Percentiles rank a stretch among this genome's conserved stretches.
phyloP scores from a whole-genome alignment of 2,888 invertebrate genomes.

The Latheticus oryzae region DNA sequence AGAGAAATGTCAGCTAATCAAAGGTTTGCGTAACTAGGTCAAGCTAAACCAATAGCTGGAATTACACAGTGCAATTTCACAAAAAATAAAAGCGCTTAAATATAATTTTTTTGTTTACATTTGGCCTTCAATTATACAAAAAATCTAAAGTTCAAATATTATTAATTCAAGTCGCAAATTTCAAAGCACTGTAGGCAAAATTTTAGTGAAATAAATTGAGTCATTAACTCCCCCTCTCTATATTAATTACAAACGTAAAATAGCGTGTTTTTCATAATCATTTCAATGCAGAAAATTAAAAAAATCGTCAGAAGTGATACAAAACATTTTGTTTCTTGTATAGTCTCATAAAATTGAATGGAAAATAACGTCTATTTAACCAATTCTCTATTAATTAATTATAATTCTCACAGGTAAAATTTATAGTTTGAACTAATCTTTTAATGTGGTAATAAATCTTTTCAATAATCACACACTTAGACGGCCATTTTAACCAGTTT shows the following conservation, averaged over 20 bases:
- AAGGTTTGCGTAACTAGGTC: constrained; percentile 3
- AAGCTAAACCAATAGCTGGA: no score
- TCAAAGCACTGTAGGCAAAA: no score
- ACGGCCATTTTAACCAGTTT: constrained; percentile 33
- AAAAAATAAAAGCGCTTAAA: no score
- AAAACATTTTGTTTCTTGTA: no score
- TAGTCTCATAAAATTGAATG: no score
- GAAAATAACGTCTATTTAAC: no score
- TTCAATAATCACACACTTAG: constrained; percentile 39
- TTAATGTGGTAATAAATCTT: constrained; percentile 41
- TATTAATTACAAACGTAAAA: constrained; percentile 20
- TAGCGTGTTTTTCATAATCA: constrained; percentile 8
- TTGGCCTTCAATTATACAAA: no score
- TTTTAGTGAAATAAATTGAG: constrained; percentile 8
- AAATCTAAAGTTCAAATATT: no score
- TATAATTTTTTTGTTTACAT: no score
- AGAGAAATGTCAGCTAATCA: constrained; percentile 20
- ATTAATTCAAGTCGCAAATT: no score
- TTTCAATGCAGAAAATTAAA: constrained; percentile 5
- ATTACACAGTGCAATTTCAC: no score
- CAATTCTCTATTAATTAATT: constrained; percentile 27
- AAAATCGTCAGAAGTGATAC: no score
- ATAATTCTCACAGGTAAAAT: constrained; percentile 38
- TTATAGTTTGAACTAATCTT: constrained; percentile 33
- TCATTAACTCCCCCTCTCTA: constrained; percentile 25